Evolutionary conservation across 2,888 invertebrate genomes (phyloP), one percentile per base, ranked within the genome.

Genomic region (Troilus luridus): DNA sequence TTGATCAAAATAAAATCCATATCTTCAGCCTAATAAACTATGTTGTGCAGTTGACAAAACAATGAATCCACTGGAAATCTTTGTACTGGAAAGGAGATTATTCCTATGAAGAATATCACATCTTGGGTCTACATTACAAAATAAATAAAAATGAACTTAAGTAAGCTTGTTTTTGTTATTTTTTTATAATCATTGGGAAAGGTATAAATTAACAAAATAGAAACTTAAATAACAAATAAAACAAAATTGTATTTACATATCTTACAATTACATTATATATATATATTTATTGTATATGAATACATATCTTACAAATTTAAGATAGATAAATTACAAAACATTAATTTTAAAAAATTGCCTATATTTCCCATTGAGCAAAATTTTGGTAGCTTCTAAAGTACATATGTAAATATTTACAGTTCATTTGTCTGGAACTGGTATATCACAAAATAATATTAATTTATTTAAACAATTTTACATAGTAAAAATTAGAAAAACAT

Each of bases 161-260:
- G 41, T 41, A 41, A 41, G 41, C 41, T 41, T 41, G 41, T 41
- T 41, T 41, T 41, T 41, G 1, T 12, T 59, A 11, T 5, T 0
- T 64, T 64, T 64, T 24, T 64, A 64, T 12, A 24, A 24, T 64
- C n/a, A 64, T 64, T 64, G 11, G 64, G 64, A 64, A 11, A 11
- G n/a, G n/a, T 64, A 64, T 64, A 10, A 24, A 64, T 11, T 64
- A 77, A 77, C 3, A 19, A 41, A 77, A 77, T 17, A 10, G 27
- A 77, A 41, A 77, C 72, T 27, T 6, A 72, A 24, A 21, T 12
- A 67, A 64, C 24, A 77, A 77, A 41, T 41, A 77, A 41, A 77
- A 77, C 27, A 77, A 17, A 41, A 77, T 41, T 41, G 41, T 77
- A 77, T 77, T 77, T 77, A 77, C 72, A 77, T 77, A 77, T 67